Evolutionary conservation across 1,140 invertebrate species (phyloP).

Genomic region (Apis laboriosa): DNA sequence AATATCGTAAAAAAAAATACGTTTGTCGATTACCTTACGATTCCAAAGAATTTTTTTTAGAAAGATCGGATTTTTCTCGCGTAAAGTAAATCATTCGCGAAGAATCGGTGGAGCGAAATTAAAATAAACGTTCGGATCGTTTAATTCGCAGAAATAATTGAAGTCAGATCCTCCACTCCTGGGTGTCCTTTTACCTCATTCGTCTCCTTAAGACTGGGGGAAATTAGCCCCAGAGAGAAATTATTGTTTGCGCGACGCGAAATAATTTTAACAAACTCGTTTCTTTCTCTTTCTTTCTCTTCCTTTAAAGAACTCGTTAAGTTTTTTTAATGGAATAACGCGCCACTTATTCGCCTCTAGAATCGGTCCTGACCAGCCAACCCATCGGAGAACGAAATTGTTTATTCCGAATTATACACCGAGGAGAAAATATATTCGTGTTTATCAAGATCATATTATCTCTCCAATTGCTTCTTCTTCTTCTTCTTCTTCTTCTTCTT

Average conservation of each 20-base stretch:
- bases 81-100: too few relatives aligned
- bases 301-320: background rate
- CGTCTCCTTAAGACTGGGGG: background rate
- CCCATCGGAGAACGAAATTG: conserved; percentile 1
- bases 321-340: conserved; percentile 9
- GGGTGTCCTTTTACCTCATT: background rate
- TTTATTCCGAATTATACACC: background rate
- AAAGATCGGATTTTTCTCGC: too few relatives aligned
- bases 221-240: background rate
- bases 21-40: too few relatives aligned
- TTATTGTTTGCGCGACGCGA: conserved; percentile 3
- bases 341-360: background rate
- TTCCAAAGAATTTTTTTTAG: too few relatives aligned
- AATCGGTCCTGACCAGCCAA: background rate
- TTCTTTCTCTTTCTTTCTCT: fast-evolving
- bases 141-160: conserved; percentile 28
- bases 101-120: too few relatives aligned
- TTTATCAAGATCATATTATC: conserved; percentile 28
- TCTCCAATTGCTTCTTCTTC: background rate
- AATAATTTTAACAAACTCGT: background rate
- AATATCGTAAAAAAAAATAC: too few relatives aligned
- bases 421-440: conserved; percentile 10
- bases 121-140: background rate
- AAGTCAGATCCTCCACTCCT: background rate
- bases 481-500: too few relatives aligned